phyloP scores from a whole-genome alignment of 1,140 invertebrate genomes.

The Chironomus striatipennis region DNA sequence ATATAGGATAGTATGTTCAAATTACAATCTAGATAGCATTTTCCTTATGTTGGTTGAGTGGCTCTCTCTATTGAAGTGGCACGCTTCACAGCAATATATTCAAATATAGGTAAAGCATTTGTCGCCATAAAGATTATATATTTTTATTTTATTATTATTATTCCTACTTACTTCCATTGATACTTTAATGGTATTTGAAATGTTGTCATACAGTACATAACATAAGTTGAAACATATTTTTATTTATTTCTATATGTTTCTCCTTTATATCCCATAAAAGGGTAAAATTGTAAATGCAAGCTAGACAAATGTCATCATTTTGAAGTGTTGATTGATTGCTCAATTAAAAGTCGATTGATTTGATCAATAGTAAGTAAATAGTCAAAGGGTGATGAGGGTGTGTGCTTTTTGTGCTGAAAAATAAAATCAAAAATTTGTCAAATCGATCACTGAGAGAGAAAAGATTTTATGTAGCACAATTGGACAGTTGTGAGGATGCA shows the following conservation, averaged over 20 bases:
- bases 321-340: background rate
- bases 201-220: too few species aligned
- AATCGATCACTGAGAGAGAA: background rate
- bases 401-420: background rate
- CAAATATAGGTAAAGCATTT: too few species aligned
- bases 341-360: slow-evolving; percentile 8
- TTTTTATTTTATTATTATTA: too few species aligned
- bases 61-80: too few species aligned
- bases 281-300: background rate
- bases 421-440: background rate
- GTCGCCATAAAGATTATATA: too few species aligned
- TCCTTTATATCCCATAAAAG: background rate
- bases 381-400: background rate
- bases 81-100: too few species aligned
- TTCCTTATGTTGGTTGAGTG: too few species aligned
- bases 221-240: too few species aligned
- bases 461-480: background rate
- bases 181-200: too few species aligned
- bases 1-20: background rate
- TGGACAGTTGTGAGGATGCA: slow-evolving; percentile 11
- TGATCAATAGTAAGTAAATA: slow-evolving; percentile 1
- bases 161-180: too few species aligned
- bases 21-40: background rate
- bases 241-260: too few species aligned
- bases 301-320: background rate